A percentile compares a stretch with the other conserved stretches of the same genome.
Conservation (phyloP, 1,140 invertebrate genomes). For the Pseudomyrmex dendroicus region DNA sequence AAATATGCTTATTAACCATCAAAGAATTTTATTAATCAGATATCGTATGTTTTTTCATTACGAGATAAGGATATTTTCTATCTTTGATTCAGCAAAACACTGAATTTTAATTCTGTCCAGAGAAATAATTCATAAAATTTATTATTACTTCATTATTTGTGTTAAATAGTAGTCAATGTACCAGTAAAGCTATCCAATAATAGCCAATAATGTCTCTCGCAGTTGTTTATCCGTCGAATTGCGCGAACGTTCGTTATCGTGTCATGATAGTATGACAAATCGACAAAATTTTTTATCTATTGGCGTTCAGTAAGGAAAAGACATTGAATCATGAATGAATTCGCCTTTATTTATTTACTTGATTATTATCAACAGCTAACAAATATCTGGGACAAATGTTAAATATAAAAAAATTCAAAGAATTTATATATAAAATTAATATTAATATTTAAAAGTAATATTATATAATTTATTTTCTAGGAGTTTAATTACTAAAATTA, state of each 20-base stretch:
- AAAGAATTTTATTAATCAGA: neutral
- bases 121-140: too few relatives aligned
- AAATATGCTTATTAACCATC: neutral
- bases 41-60: too few relatives aligned
- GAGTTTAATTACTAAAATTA: too few relatives aligned
- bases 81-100: too few relatives aligned
- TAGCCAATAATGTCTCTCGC: neutral
- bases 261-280: neutral
- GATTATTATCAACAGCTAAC: neutral
- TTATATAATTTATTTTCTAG: too few relatives aligned
- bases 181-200: neutral
- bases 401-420: neutral
- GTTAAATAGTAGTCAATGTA: neutral
- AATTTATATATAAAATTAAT: too few relatives aligned
- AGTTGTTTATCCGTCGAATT: constrained; percentile 3
- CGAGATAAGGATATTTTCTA: too few relatives aligned
- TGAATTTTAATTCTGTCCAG: too few relatives aligned
- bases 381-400: neutral
- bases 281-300: constrained; percentile 8
- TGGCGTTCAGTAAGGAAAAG: neutral
- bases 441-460: too few relatives aligned
- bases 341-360: constrained; percentile 13
- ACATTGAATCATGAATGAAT: neutral
- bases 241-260: neutral
- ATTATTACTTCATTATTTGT: neutral